Percentiles rank a stretch among this genome's conserved stretches.
Conservation (phyloP, 2,797 vertebrate species). For the Anabacerthia variegaticeps region DNA sequence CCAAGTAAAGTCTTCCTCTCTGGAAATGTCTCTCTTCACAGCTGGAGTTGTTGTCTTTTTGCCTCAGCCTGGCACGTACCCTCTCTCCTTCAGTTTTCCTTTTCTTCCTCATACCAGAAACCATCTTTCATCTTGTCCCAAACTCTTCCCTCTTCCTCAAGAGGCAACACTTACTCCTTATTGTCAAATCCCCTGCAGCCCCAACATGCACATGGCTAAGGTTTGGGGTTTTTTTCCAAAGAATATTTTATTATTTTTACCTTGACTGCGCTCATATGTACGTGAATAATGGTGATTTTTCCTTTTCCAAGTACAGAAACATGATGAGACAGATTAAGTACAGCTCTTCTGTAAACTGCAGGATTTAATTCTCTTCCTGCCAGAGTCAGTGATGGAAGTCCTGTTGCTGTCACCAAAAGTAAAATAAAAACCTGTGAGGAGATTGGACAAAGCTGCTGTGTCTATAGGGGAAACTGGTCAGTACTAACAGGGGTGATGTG, state of each 20-base stretch:
- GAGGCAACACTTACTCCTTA: neutral
- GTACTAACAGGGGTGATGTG: neutral
- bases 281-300: neutral
- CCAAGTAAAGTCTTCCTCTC: neutral
- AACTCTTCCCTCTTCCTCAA: neutral
- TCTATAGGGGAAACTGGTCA: neutral
- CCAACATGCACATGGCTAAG: neutral
- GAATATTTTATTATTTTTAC: neutral
- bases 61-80: neutral
- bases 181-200: neutral
- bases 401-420: constrained; percentile 16
- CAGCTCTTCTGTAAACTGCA: neutral
- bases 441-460: constrained; percentile 11
- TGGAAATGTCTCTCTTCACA: neutral
- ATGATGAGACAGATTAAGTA: neutral
- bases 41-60: neutral
- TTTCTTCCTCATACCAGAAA: neutral
- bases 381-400: neutral
- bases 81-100: neutral
- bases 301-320: neutral
- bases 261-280: neutral
- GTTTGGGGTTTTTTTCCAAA: neutral
- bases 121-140: neutral
- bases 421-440: constrained; percentile 45
- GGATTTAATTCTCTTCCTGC: constrained; percentile 22